Conservation (phyloP, 2,797 vertebrate species). For the Brachymystax lenok region DNA sequence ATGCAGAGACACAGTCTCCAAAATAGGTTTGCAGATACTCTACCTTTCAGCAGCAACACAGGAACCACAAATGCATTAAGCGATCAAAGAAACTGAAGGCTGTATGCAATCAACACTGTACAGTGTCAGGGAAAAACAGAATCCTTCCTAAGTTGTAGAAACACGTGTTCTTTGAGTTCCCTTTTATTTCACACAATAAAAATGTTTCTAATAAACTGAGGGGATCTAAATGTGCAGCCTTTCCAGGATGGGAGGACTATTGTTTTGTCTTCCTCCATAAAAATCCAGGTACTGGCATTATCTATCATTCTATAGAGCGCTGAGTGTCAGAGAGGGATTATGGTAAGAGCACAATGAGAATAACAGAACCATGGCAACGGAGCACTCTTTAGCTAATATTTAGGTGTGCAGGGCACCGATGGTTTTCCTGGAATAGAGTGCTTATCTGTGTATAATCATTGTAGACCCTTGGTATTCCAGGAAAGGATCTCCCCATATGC, state of each 20-base stretch:
- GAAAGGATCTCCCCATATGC: background rate
- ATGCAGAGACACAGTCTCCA: background rate
- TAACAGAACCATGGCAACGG: background rate
- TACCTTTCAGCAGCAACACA: slow-evolving; percentile 13
- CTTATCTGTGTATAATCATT: slow-evolving; percentile 1
- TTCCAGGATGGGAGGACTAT: background rate
- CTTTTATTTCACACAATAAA: no score
- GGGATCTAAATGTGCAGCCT: background rate
- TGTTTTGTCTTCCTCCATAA: background rate
- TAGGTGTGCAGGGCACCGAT: slow-evolving; percentile 2
- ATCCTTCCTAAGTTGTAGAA: background rate
- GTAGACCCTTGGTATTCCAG: background rate
- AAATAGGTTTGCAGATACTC: slow-evolving; percentile 18
- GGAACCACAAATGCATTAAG: background rate
- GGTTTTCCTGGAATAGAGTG: background rate
- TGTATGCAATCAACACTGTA: background rate
- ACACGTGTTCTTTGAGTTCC: background rate
- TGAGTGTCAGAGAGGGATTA: slow-evolving; percentile 6
- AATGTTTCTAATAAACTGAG: no score
- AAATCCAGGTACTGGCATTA: background rate
- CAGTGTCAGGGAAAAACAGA: background rate
- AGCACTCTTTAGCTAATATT: background rate
- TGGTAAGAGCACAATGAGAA: background rate
- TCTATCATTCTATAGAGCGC: background rate
- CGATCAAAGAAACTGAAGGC: background rate